Conservation (phyloP, 1,140 invertebrate species). For the Bombus balteatus region DNA sequence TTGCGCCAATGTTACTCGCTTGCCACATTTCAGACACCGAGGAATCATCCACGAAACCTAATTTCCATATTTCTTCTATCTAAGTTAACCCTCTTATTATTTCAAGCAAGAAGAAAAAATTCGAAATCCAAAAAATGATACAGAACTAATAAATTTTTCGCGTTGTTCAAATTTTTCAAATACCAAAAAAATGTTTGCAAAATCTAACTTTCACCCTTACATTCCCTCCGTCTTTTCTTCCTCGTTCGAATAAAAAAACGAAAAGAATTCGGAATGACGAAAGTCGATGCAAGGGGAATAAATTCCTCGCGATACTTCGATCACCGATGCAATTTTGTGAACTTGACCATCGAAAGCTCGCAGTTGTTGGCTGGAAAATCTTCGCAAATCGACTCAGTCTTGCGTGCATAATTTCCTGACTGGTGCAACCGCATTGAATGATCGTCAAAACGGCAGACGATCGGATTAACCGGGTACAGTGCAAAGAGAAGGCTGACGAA, state of each 20-base stretch:
- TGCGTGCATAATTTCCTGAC: conserved; percentile 11
- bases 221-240: too few relatives aligned
- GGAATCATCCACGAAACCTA: neutral
- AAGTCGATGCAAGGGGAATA: neutral
- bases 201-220: neutral
- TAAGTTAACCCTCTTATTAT: neutral
- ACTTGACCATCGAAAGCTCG: neutral
- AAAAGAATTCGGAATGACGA: neutral
- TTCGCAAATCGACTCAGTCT: neutral
- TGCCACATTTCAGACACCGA: neutral
- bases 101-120: neutral
- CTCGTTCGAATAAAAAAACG: neutral
- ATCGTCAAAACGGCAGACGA: conserved; percentile 1
- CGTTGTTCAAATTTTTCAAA: neutral
- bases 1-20: neutral
- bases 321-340: neutral
- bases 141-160: neutral
- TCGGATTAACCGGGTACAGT: neutral
- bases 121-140: too few relatives aligned
- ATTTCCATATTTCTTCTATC: neutral
- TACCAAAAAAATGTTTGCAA: neutral
- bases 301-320: neutral
- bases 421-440: neutral
- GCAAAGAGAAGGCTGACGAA: conserved; percentile 5
- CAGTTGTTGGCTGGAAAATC: neutral